Evolutionary conservation across 1,140 invertebrate genomes (phyloP).

Genomic region (Chironomus striatipennis): DNA sequence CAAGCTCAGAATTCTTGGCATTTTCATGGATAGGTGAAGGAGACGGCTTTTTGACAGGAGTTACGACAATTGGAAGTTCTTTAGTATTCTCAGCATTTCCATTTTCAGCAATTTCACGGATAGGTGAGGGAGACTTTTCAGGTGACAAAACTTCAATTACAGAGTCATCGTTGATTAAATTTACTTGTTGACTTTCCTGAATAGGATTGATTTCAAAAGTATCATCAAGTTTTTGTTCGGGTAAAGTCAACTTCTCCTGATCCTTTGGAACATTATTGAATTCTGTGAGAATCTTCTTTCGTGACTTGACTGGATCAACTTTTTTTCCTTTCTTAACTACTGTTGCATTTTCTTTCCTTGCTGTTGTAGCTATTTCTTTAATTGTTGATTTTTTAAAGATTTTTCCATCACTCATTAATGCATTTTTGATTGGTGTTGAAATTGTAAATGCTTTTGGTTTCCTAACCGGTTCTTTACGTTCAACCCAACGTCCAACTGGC

Average conservation of each 20-base stretch:
- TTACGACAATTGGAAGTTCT: too few species aligned
- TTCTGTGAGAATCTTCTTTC: neutral
- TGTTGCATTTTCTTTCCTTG: neutral
- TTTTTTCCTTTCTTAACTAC: neutral
- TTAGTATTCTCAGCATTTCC: too few species aligned
- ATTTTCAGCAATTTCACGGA: too few species aligned
- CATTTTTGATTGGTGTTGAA: neutral
- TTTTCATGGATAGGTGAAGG: too few species aligned
- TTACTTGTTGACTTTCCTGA: neutral
- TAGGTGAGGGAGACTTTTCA: too few species aligned
- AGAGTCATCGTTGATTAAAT: neutral
- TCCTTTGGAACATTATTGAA: neutral
- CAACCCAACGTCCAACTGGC: neutral
- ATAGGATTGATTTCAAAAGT: neutral
- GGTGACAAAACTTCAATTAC: neutral
- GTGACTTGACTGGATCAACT: neutral
- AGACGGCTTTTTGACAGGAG: too few species aligned
- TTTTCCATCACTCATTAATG: neutral
- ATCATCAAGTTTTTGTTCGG: neutral
- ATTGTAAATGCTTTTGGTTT: slow-evolving; percentile 5
- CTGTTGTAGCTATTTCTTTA: neutral
- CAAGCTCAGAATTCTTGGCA: neutral
- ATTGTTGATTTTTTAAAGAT: neutral
- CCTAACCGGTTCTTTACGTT: neutral
- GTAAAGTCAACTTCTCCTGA: neutral